These are phyloP conservation scores for Platypus cylindrus DNA, from an alignment of 2,888 invertebrate species.

Conservation along the genomic window DNA sequence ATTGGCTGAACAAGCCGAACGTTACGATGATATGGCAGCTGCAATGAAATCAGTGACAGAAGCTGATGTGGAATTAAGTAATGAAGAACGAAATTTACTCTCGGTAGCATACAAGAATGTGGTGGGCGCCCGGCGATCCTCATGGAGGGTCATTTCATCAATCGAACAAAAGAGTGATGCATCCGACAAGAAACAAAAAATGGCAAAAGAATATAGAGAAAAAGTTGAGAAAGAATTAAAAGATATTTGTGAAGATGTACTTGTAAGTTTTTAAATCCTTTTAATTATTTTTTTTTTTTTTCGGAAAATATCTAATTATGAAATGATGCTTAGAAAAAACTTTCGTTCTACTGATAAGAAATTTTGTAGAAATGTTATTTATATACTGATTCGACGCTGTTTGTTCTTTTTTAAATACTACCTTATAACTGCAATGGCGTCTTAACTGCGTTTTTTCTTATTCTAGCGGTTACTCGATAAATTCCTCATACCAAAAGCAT, in stretches of 20 bases:
- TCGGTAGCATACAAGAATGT: slow-evolving; percentile 99
- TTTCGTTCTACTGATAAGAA: slow-evolving; percentile 34
- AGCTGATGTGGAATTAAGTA: slow-evolving; percentile 89
- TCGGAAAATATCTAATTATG: too few species aligned
- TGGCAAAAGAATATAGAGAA: slow-evolving; percentile 99
- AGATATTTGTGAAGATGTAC: slow-evolving; percentile 98
- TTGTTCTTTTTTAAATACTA: too few species aligned
- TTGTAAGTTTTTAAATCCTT: slow-evolving; percentile 58
- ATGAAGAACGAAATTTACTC: slow-evolving; percentile 95
- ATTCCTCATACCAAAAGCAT: slow-evolving; percentile 97
- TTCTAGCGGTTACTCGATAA: slow-evolving; percentile 97
- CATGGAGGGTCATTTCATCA: slow-evolving; percentile 97
- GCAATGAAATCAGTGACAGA: slow-evolving; percentile 98
- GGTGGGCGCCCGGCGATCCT: slow-evolving; percentile 86
- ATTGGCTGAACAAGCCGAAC: slow-evolving; percentile 97
- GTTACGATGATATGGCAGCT: slow-evolving; percentile 97
- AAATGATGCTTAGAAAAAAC: slow-evolving; percentile 28
- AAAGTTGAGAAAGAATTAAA: slow-evolving; percentile 98
- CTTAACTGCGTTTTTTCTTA: too few species aligned
- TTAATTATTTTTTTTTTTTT: not conserved
- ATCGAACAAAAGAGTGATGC: slow-evolving; percentile 99
- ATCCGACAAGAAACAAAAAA: slow-evolving; percentile 96
- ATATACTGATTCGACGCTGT: slow-evolving; percentile 18
- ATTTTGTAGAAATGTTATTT: slow-evolving; percentile 19
- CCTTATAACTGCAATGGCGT: too few species aligned